Conservation (phyloP, 2,888 invertebrate genomes). For the Fissipunctia ypsillon region DNA sequence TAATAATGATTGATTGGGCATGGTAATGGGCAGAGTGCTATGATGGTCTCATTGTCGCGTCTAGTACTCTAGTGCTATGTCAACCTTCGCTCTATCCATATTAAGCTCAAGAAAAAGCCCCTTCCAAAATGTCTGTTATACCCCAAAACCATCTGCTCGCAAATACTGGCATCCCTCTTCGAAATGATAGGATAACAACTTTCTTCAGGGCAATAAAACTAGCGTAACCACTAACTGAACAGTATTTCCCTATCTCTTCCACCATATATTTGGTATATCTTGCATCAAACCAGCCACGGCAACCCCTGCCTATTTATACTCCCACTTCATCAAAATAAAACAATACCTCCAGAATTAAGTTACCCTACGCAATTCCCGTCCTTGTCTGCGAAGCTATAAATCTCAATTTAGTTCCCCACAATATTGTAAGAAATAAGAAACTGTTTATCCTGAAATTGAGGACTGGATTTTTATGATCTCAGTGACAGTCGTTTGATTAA, state of each 20-base stretch:
- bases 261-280: slow-evolving; percentile 78
- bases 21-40: not conserved
- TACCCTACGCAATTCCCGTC: slow-evolving; percentile 43
- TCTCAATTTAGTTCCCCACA: slow-evolving; percentile 30
- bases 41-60: not conserved
- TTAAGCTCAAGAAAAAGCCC: not conserved
- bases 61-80: not conserved
- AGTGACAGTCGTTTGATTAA: slow-evolving; percentile 65
- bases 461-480: slow-evolving; percentile 62
- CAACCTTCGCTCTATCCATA: not conserved
- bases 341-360: slow-evolving; percentile 61
- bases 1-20: not conserved
- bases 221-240: slow-evolving; percentile 40
- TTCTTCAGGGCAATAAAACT: slow-evolving; percentile 41
- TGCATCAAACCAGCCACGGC: slow-evolving; percentile 73
- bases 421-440: slow-evolving; percentile 62
- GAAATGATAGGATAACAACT: slow-evolving; percentile 26
- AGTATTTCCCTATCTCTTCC: slow-evolving; percentile 66
- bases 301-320: slow-evolving; percentile 70
- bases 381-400: slow-evolving; percentile 45
- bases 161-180: slow-evolving; percentile 23
- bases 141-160: slow-evolving; percentile 1
- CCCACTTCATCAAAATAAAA: slow-evolving; percentile 74
- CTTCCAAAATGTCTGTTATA: not conserved
- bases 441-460: slow-evolving; percentile 62